Evolutionary conservation across 2,113 vertebrate genomes (phyloP).

Genomic region (Ursus arctos): DNA sequence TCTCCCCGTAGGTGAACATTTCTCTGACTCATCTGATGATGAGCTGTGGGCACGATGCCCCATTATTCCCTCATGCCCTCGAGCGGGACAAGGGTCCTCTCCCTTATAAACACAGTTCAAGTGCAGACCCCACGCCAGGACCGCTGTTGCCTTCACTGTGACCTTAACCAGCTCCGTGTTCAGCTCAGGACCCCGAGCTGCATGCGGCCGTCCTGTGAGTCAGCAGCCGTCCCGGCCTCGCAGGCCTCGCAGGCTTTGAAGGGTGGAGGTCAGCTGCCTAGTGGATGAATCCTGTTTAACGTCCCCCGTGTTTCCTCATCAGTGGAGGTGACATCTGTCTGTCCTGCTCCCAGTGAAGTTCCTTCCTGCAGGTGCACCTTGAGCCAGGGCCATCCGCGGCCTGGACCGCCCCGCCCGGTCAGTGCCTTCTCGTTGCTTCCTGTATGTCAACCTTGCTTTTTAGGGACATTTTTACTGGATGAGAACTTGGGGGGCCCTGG

Average conservation of each 20-base stretch:
- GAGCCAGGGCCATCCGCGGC: neutral
- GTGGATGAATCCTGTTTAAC: neutral
- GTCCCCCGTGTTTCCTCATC: no score
- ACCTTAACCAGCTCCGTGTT: neutral
- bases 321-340: neutral
- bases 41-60: no score
- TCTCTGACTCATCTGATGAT: neutral
- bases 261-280: neutral
- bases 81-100: neutral
- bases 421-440: neutral
- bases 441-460: neutral
- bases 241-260: neutral
- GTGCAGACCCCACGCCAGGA: no score
- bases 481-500: neutral
- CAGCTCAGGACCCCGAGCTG: neutral
- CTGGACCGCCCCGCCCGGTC: neutral
- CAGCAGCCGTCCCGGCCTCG: neutral
- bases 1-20: neutral
- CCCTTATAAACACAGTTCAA: no score
- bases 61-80: no score
- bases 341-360: neutral
- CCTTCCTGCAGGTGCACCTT: neutral
- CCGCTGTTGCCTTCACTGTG: neutral
- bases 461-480: neutral
- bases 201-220: neutral